Evolutionary conservation across 64 coral and sea anemone genomes (phyloP).

Genomic region (Pachyseris speciosa): DNA sequence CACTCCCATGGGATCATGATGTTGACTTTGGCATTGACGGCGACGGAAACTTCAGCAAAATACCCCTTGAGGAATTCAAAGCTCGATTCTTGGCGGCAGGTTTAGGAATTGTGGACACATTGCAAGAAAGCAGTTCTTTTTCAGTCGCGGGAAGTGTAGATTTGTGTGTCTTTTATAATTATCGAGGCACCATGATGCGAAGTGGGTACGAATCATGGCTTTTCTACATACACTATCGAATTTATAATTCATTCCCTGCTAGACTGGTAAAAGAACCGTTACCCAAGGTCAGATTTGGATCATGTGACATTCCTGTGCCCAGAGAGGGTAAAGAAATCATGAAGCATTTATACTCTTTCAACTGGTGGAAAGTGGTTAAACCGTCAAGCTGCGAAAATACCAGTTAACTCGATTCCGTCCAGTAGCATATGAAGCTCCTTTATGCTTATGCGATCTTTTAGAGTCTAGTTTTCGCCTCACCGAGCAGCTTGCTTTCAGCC

Average conservation of each 20-base stretch:
- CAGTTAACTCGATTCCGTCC: no score
- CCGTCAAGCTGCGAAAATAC: slow-evolving; percentile 8
- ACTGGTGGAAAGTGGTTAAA: slow-evolving; percentile 73
- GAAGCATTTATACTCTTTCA: slow-evolving; percentile 76
- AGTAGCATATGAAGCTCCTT: no score
- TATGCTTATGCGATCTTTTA: no score
- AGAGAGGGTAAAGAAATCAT: slow-evolving; percentile 53
- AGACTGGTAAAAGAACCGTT: slow-evolving; percentile 43
- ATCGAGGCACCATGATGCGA: slow-evolving; percentile 66
- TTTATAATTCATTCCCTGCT: slow-evolving; percentile 66
- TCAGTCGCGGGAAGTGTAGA: slow-evolving; percentile 59
- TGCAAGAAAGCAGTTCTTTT: background rate
- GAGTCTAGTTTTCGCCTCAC: no score
- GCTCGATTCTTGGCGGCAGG: slow-evolving; percentile 8
- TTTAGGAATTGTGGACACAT: background rate
- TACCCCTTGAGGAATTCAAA: slow-evolving; percentile 2
- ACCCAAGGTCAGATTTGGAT: slow-evolving; percentile 68
- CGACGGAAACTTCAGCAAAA: background rate
- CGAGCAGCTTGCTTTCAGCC: no score
- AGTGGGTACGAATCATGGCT: slow-evolving; percentile 63
- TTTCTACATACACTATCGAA: slow-evolving; percentile 43
- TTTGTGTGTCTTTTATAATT: slow-evolving; percentile 71
- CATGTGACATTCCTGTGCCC: slow-evolving; percentile 66
- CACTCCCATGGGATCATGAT: slow-evolving; percentile 68
- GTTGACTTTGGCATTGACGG: slow-evolving; percentile 51